Percentiles rank a stretch among this genome's conserved stretches.
phyloP scores from a whole-genome alignment of 2,113 vertebrate genomes.

The Corynorhinus townsendii region DNA sequence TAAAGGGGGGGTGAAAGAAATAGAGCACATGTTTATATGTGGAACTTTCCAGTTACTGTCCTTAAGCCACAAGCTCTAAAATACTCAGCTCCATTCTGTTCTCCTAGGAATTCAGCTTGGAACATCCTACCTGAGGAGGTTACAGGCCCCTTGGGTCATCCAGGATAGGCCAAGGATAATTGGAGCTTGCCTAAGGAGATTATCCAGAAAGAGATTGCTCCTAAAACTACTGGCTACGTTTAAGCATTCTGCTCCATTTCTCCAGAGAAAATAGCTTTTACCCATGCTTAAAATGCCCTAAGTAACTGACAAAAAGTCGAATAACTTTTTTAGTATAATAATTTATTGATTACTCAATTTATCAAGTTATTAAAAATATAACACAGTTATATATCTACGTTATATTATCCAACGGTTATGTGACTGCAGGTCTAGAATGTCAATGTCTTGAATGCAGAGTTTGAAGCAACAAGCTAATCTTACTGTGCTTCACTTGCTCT shows the following conservation, averaged over 20 bases:
- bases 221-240: background rate
- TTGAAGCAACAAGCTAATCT: background rate
- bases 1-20: background rate
- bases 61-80: background rate
- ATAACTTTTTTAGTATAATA: background rate
- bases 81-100: background rate
- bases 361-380: background rate
- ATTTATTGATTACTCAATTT: background rate
- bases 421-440: background rate
- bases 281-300: background rate
- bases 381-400: background rate
- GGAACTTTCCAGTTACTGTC: background rate
- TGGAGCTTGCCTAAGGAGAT: conserved; percentile 20
- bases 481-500: background rate
- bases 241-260: background rate
- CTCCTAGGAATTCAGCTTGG: background rate
- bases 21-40: background rate
- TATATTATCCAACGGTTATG: background rate
- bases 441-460: background rate
- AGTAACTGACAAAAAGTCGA: background rate
- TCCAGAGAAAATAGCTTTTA: background rate
- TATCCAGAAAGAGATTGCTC: background rate
- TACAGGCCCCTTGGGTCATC: background rate
- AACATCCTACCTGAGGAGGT: background rate
- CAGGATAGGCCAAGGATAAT: background rate